Base-by-base conservation (phyloP, 2,797 vertebrate genomes). In the Limnodromus scolopaceus region DNA sequence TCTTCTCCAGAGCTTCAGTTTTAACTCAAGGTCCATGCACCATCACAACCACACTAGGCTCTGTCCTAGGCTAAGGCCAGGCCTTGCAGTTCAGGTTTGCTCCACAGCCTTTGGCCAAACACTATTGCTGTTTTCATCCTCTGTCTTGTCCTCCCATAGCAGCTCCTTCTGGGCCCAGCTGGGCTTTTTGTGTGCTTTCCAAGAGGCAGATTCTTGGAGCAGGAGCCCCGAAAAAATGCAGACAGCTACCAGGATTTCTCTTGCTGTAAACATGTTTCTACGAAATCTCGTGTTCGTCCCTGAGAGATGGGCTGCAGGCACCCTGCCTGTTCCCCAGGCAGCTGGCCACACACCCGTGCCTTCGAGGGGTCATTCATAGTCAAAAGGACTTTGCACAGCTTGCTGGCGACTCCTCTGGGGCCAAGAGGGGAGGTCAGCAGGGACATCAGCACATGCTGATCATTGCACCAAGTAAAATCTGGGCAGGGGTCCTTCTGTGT, bases 261-360 rank as follows among this genome's bases (percentile, higher is more conserved):
- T 45, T 85, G 60, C 60, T 55, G 25, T 39, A 74, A 93, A 46
- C 8, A 13, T 4, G 17, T 48, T 60, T n/a, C 38, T 30, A 53
- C 27, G 61, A 75, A 71, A 75, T 64, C n/a, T 24, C 3, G 1
- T 2, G 0, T 45, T 84, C 11, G 20, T 28, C 32, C 71, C n/a
- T 15, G 25, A 51, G 34, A 53, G 30, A 9, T 24, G 36, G 34
- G 39, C 28, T 87, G 53, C 55, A 7, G 19, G 63, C 30, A 34
- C 20, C 9, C 39, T 0, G 6, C 18, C 38, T 70, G 34, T 39
- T 20, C 16, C 16, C 15, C 32, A 6, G 23, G 28, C 46, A 72
- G 58, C 36, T 77, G 58, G 30, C 36, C n/a, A 49, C 0, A 0
- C 22, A 19, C 28, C 10, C 0, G 0, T 22, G 58, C 66, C 72